These are phyloP conservation scores for Drosophila fungiperda DNA, from an alignment of 2,888 invertebrate species.

Conservation along the genomic window DNA sequence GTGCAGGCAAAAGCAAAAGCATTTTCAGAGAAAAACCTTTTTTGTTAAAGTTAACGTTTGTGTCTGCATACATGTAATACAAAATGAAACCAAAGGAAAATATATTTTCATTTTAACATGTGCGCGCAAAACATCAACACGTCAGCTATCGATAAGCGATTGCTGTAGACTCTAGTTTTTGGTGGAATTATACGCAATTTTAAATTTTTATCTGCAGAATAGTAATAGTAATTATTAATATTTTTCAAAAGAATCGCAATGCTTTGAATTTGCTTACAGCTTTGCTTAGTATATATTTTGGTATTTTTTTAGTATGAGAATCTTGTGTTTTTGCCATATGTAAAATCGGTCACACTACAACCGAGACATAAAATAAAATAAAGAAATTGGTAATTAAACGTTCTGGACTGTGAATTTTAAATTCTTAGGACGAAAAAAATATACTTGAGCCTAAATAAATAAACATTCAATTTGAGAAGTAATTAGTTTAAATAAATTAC, in stretches of 20 bases:
- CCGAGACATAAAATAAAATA: conserved; percentile 9
- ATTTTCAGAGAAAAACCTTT: background rate
- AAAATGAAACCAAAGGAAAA: background rate
- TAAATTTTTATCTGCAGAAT: background rate
- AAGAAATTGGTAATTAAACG: conserved; percentile 25
- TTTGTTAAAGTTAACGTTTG: background rate
- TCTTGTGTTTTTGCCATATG: background rate
- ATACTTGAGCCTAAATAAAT: conserved; percentile 3
- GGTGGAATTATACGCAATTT: background rate
- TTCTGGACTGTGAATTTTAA: conserved; percentile 13
- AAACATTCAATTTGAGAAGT: background rate
- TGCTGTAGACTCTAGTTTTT: background rate
- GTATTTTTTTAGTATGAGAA: conserved; percentile 10
- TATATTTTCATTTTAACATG: background rate
- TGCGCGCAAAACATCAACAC: background rate
- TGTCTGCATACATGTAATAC: no score
- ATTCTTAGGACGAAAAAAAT: background rate
- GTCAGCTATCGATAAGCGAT: conserved; percentile 2
- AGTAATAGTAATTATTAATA: background rate
- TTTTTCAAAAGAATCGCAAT: background rate
- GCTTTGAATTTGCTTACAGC: background rate
- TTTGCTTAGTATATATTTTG: background rate
- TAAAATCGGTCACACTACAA: conserved; percentile 40
- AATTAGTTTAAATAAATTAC: background rate
- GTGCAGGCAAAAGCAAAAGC: background rate